Conservation (phyloP, 2,888 invertebrate species). For the Acrobasis repandana region DNA sequence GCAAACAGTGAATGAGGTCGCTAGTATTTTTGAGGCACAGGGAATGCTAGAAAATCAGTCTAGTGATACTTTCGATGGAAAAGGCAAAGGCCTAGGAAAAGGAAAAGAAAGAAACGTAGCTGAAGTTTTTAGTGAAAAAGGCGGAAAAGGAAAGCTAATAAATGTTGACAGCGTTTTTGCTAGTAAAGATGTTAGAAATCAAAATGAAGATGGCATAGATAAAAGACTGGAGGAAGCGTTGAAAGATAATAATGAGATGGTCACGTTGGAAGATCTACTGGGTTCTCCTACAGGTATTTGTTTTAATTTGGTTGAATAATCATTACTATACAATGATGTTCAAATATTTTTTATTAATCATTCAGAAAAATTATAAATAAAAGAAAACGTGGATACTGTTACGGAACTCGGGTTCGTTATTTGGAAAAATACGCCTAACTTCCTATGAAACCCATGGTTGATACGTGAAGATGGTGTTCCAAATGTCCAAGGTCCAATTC, state of each 20-base stretch:
- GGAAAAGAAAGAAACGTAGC: background rate
- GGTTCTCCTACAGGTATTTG: slow-evolving; percentile 57
- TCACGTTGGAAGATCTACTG: slow-evolving; percentile 57
- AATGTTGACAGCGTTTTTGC: background rate
- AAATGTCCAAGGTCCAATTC: too few relatives aligned
- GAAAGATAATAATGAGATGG: slow-evolving; percentile 48
- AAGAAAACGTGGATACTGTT: too few relatives aligned
- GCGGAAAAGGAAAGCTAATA: background rate
- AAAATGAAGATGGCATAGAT: slow-evolving; percentile 47
- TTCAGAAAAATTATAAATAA: slow-evolving; percentile 4
- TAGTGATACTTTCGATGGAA: background rate
- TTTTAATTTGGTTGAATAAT: too few relatives aligned
- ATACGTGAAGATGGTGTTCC: too few relatives aligned
- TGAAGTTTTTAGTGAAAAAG: background rate
- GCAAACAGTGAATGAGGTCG: background rate
- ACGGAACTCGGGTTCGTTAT: too few relatives aligned
- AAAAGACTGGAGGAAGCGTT: slow-evolving; percentile 63
- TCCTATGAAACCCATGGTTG: too few relatives aligned
- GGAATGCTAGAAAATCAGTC: background rate
- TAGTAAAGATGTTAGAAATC: slow-evolving; percentile 23
- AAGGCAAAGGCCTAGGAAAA: background rate
- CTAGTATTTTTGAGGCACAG: background rate
- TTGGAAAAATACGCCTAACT: too few relatives aligned
- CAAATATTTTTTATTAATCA: too few relatives aligned
- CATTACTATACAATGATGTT: too few relatives aligned